Conservation (phyloP, 2,888 invertebrate genomes). For the Tanypteryx hageni region DNA sequence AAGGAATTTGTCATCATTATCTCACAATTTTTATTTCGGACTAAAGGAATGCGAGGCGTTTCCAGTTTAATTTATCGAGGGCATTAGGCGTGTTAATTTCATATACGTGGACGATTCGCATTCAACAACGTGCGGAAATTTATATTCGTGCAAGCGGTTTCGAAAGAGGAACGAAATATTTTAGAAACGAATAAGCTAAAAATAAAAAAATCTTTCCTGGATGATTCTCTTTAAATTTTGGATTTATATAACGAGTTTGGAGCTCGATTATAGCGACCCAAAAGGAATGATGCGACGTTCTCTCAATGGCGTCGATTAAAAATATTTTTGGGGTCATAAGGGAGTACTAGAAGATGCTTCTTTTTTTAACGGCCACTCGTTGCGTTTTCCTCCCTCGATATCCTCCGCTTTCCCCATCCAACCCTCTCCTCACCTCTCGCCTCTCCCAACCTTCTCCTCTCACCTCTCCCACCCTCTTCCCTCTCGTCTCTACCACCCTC, state of each 20-base stretch:
- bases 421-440: not conserved
- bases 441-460: not conserved
- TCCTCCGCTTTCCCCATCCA: not conserved
- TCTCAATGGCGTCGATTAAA: not conserved
- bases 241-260: not conserved
- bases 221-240: not conserved
- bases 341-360: not conserved
- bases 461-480: not conserved
- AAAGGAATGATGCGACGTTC: not conserved
- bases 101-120: too few species aligned
- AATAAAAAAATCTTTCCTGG: not conserved
- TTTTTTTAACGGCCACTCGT: conserved; percentile 17
- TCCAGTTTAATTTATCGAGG: too few species aligned
- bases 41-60: too few species aligned
- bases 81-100: too few species aligned
- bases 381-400: not conserved
- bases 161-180: too few species aligned
- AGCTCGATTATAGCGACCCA: not conserved
- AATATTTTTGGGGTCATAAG: not conserved
- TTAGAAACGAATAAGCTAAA: not conserved
- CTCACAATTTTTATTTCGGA: too few species aligned
- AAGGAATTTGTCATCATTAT: too few species aligned
- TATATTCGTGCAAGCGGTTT: too few species aligned
- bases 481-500: not conserved
- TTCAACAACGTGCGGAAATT: too few species aligned